Percentiles rank a stretch among this genome's conserved stretches.
Conservation (phyloP, 2,888 invertebrate genomes). For the Apamea crenata region DNA sequence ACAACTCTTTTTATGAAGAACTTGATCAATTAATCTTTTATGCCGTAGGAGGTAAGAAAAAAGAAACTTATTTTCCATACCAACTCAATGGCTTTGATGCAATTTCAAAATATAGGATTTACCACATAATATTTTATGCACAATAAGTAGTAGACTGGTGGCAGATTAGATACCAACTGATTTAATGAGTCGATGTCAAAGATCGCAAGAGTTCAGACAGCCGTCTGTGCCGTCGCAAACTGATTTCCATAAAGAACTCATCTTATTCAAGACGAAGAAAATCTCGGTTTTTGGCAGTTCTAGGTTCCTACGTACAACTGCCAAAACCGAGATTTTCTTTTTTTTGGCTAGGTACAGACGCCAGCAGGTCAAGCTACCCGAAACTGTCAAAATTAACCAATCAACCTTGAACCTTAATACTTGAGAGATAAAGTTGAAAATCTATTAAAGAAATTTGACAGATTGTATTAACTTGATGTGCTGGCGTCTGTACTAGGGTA, state of each 20-base stretch:
- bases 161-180: conserved; percentile 3
- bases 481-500: too few relatives aligned
- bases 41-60: background rate
- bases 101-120: conserved; percentile 19
- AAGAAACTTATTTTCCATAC: too few relatives aligned
- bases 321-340: too few relatives aligned
- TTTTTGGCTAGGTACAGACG: too few relatives aligned
- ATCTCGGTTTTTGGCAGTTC: background rate
- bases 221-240: background rate
- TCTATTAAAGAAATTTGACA: too few relatives aligned
- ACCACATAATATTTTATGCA: background rate
- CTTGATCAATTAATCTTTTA: background rate
- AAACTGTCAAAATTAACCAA: too few relatives aligned
- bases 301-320: too few relatives aligned
- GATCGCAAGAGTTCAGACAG: conserved; percentile 37
- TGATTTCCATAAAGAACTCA: conserved; percentile 5
- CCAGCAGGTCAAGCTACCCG: too few relatives aligned
- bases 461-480: too few relatives aligned
- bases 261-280: background rate
- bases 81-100: background rate
- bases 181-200: conserved; percentile 35
- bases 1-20: background rate
- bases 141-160: background rate
- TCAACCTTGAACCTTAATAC: too few relatives aligned
- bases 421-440: too few relatives aligned